Conservation (phyloP, 1,140 invertebrate species). For the Hyles vespertilio region DNA sequence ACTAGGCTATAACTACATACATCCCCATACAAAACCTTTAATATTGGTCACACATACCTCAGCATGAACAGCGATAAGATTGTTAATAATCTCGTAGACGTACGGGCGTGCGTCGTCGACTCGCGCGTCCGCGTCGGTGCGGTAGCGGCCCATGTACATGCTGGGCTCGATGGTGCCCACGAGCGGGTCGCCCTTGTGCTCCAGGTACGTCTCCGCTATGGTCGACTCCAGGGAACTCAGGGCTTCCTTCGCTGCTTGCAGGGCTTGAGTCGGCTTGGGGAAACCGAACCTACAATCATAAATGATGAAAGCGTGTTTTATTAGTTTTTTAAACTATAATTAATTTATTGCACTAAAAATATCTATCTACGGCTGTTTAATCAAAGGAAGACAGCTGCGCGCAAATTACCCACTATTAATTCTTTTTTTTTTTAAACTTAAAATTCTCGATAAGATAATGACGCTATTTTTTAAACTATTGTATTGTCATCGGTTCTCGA, state of each 20-base stretch:
- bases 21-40: no score
- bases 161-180: slow-evolving; percentile 96
- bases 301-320: no score
- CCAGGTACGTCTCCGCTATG: slow-evolving; percentile 89
- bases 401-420: no score
- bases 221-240: slow-evolving; percentile 82
- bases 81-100: slow-evolving; percentile 93
- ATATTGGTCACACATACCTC: slow-evolving; percentile 79
- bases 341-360: no score
- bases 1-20: no score
- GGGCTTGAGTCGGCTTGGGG: slow-evolving; percentile 80
- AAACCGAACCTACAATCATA: slow-evolving; percentile 77
- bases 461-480: no score
- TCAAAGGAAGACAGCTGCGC: no score
- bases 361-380: no score
- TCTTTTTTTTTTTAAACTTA: no score
- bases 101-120: slow-evolving; percentile 90
- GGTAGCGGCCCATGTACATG: slow-evolving; percentile 94
- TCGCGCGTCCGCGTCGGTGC: slow-evolving; percentile 87
- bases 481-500: no score
- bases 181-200: slow-evolving; percentile 94
- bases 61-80: slow-evolving; percentile 93
- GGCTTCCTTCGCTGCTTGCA: slow-evolving; percentile 76
- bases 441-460: no score
- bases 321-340: no score